Percentiles rank a stretch among this genome's conserved stretches.
Evolutionary conservation across 2,888 invertebrate species (phyloP).

Genomic region (Caenorhabditis angaria): DNA sequence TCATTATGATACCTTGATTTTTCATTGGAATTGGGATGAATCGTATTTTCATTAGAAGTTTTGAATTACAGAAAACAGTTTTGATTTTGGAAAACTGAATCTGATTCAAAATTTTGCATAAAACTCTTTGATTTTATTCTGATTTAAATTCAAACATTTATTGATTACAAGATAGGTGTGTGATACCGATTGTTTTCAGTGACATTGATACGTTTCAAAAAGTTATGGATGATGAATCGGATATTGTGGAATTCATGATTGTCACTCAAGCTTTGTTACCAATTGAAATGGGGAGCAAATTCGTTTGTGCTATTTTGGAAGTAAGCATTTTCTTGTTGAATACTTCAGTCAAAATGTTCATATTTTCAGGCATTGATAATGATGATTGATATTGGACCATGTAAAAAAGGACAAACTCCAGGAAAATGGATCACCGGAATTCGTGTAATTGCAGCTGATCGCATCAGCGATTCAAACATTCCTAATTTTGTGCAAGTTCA

Average conservation of each 20-base stretch:
- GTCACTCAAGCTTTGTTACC: constrained; percentile 70
- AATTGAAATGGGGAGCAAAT: constrained; percentile 62
- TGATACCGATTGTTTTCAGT: constrained; percentile 59
- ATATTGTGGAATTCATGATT: constrained; percentile 65
- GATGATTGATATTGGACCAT: constrained; percentile 30
- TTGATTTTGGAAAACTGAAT: neutral
- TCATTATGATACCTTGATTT: neutral
- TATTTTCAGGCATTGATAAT: constrained; percentile 47
- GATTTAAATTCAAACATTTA: constrained; percentile 3
- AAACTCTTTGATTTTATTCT: neutral
- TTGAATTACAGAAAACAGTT: neutral
- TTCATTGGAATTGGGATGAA: neutral
- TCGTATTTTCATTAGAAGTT: neutral
- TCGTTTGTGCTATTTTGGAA: constrained; percentile 60
- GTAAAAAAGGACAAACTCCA: constrained; percentile 62
- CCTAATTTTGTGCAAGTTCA: constrained; percentile 49
- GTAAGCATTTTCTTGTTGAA: constrained; percentile 24
- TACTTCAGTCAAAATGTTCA: no score
- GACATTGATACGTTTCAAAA: constrained; percentile 61
- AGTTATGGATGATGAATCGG: constrained; percentile 58
- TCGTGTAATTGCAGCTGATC: constrained; percentile 58
- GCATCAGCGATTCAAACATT: constrained; percentile 35
- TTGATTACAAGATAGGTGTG: no score
- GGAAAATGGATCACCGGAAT: constrained; percentile 66
- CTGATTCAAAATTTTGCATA: neutral